phyloP scores from a whole-genome alignment of 1,140 invertebrate species.

The Megalonaias nervosa region DNA sequence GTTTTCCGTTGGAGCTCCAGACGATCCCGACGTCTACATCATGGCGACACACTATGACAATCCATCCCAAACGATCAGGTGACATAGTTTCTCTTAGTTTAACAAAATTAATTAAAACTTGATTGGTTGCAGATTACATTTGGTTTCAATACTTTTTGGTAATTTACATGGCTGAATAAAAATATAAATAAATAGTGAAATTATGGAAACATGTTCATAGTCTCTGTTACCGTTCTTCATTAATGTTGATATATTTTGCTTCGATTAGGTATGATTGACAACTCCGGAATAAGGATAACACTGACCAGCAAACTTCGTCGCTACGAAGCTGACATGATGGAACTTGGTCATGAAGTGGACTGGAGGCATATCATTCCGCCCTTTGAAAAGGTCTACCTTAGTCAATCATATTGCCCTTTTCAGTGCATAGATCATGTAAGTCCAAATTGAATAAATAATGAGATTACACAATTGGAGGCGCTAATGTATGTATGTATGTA shows the following conservation, averaged over 20 bases:
- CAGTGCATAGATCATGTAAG: slow-evolving; percentile 27
- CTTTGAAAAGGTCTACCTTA: slow-evolving; percentile 15
- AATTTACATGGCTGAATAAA: too few relatives aligned
- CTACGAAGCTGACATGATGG: slow-evolving; percentile 31
- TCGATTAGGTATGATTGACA: slow-evolving; percentile 33
- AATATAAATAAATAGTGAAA: too few relatives aligned
- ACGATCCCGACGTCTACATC: slow-evolving; percentile 32
- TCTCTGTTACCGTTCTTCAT: too few relatives aligned
- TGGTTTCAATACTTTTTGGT: too few relatives aligned
- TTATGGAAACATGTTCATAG: too few relatives aligned
- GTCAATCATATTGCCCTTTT: slow-evolving; percentile 22
- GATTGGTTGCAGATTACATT: too few relatives aligned
- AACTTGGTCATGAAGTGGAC: slow-evolving; percentile 11
- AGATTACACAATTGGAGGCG: too few relatives aligned
- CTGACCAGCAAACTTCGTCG: too few relatives aligned
- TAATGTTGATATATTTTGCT: not conserved
- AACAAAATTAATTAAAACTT: too few relatives aligned
- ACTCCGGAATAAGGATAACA: slow-evolving; percentile 18
- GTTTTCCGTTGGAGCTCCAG: slow-evolving; percentile 21
- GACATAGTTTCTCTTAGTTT: too few relatives aligned
- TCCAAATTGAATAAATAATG: too few relatives aligned
- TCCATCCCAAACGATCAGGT: slow-evolving; percentile 5
- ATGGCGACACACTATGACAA: slow-evolving; percentile 24
- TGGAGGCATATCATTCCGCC: slow-evolving; percentile 35
- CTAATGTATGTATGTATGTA: too few relatives aligned